Evolutionary conservation across 2,888 invertebrate genomes (phyloP).

Genomic region (Serripes groenlandicus): DNA sequence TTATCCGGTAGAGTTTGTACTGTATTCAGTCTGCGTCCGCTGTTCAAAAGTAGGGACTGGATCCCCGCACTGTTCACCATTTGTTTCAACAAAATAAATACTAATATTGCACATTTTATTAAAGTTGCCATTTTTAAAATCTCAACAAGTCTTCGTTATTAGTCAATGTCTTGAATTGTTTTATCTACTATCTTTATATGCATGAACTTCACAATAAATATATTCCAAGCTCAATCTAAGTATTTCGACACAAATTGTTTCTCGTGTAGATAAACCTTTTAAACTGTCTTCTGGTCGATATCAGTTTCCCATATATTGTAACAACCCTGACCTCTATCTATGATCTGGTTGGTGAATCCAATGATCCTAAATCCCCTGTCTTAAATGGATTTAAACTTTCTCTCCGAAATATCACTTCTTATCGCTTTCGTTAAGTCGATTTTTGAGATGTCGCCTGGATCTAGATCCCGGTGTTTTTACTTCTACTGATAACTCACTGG

Average conservation of each 20-base stretch:
- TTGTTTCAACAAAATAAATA: not conserved
- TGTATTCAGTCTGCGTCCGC: not conserved
- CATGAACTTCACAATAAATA: too few species aligned
- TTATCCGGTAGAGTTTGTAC: not conserved
- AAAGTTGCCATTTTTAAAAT: not conserved
- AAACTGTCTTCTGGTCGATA: too few species aligned
- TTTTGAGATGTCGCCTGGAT: slow-evolving; percentile 56
- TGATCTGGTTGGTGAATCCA: slow-evolving; percentile 9
- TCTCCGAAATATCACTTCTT: slow-evolving; percentile 49
- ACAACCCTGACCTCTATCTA: slow-evolving; percentile 4
- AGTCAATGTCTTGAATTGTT: too few species aligned
- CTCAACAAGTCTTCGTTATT: too few species aligned
- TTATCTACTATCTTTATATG: too few species aligned
- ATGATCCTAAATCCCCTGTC: slow-evolving; percentile 52
- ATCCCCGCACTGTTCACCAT: not conserved
- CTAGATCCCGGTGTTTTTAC: slow-evolving; percentile 49
- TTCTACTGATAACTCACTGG: slow-evolving; percentile 25
- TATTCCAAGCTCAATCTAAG: too few species aligned
- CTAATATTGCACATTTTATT: not conserved
- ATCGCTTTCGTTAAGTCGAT: slow-evolving; percentile 55
- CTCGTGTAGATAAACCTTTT: too few species aligned
- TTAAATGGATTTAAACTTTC: slow-evolving; percentile 68
- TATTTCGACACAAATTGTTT: too few species aligned
- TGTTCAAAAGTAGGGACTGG: slow-evolving; percentile 13
- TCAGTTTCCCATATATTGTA: slow-evolving; percentile 15